These are phyloP conservation scores for Harpegnathos saltator DNA, from an alignment of 1,140 invertebrate genomes.

Conservation along the genomic window DNA sequence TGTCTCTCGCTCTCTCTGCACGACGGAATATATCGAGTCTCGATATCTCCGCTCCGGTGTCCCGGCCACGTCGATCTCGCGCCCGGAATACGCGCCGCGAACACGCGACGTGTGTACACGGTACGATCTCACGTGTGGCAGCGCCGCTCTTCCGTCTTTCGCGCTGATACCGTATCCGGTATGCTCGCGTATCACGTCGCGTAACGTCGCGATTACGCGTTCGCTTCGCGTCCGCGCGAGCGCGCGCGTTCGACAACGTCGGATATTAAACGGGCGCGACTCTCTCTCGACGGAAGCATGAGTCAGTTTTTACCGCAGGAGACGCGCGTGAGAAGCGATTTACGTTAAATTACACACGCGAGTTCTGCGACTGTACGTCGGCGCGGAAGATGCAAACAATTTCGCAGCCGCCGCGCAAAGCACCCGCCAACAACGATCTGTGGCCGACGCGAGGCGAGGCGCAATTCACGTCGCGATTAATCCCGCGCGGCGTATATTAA, in stretches of 20 bases:
- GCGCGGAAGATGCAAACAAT: no score
- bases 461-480: background rate
- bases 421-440: no score
- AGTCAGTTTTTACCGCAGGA: no score
- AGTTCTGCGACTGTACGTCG: no score
- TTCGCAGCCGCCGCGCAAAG: no score
- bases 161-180: slow-evolving; percentile 18
- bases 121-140: slow-evolving; percentile 43
- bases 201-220: background rate
- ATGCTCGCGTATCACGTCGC: background rate
- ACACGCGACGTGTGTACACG: slow-evolving; percentile 40
- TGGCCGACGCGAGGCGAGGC: no score
- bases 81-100: slow-evolving; percentile 34
- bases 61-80: slow-evolving; percentile 48
- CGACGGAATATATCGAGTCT: slow-evolving; percentile 76
- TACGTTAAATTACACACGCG: no score
- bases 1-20: slow-evolving; percentile 10
- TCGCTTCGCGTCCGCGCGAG: no score
- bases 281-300: no score
- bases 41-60: slow-evolving; percentile 72
- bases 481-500: background rate
- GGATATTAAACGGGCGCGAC: no score
- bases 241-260: no score
- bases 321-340: no score
- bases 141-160: slow-evolving; percentile 3